phyloP scores from a whole-genome alignment of 2,888 invertebrate species.

The Euplagia quadripunctaria region DNA sequence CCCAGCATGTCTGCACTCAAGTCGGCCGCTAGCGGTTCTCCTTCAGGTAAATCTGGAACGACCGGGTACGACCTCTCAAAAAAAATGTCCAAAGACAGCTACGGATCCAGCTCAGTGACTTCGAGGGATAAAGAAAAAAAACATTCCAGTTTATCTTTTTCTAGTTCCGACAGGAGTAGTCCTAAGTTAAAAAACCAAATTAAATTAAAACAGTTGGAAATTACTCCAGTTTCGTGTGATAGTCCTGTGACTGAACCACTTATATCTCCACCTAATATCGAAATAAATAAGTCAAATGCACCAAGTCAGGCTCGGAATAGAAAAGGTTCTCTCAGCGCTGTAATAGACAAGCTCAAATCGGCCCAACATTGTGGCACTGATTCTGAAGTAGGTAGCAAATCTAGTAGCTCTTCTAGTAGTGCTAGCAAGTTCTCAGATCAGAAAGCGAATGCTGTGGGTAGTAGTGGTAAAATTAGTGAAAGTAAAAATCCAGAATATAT shows the following conservation, averaged over 20 bases:
- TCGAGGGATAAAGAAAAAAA: conserved; percentile 87
- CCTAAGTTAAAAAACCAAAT: conserved; percentile 90
- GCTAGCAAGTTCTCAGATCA: conserved; percentile 82
- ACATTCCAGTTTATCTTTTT: conserved; percentile 83
- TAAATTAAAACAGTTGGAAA: conserved; percentile 90
- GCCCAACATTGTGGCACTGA: conserved; percentile 90
- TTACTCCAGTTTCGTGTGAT: conserved; percentile 86
- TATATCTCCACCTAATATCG: conserved; percentile 85
- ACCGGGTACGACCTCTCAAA: conserved; percentile 86
- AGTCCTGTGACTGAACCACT: conserved; percentile 78
- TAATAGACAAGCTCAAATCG: conserved; percentile 95
- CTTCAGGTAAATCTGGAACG: conserved; percentile 88
- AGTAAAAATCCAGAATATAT: conserved; percentile 94
- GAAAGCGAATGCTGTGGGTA: conserved; percentile 75
- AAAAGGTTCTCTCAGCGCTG: conserved; percentile 93
- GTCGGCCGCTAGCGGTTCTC: conserved; percentile 91
- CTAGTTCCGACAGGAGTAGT: conserved; percentile 87
- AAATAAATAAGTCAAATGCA: conserved; percentile 88
- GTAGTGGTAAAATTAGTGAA: conserved; percentile 74
- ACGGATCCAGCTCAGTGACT: conserved; percentile 73
- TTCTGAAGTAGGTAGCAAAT: conserved; percentile 80
- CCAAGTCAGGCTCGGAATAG: conserved; percentile 89
- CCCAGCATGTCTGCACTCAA: conserved; percentile 96
- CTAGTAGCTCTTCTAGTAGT: conserved; percentile 78
- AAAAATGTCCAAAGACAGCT: conserved; percentile 85